These are phyloP conservation scores for Thryonomys swinderianus DNA, from an alignment of 2,113 vertebrate species.

Conservation along the genomic window DNA sequence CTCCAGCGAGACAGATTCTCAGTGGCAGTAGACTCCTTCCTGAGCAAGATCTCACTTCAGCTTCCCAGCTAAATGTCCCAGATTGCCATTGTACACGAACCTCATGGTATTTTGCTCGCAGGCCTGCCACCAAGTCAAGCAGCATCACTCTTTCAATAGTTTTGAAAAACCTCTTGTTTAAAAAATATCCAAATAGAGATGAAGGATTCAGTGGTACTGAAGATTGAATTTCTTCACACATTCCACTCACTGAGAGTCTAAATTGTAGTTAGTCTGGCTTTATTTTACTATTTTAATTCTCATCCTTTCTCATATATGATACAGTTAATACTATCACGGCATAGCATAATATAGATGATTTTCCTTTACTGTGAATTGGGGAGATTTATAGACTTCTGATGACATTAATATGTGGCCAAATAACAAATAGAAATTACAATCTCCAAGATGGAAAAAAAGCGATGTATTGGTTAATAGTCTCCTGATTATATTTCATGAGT, in stretches of 20 bases:
- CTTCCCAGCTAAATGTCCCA: conserved; percentile 48
- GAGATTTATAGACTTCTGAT: background rate
- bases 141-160: conserved; percentile 48
- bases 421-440: background rate
- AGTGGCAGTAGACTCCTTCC: background rate
- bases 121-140: conserved; percentile 61
- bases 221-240: conserved; percentile 45
- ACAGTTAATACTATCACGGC: background rate
- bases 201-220: conserved; percentile 67
- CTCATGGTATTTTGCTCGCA: conserved; percentile 40
- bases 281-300: background rate
- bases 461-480: background rate
- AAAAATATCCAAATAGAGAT: conserved; percentile 59
- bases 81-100: conserved; percentile 64
- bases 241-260: conserved; percentile 38
- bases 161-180: conserved; percentile 59
- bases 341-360: background rate
- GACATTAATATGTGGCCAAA: background rate
- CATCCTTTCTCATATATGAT: background rate
- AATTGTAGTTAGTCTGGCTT: background rate
- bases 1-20: conserved; percentile 60
- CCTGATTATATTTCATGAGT: background rate
- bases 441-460: background rate
- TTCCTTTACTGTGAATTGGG: background rate
- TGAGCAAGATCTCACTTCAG: conserved; percentile 60